These are phyloP conservation scores for Eumaeus atala DNA, from an alignment of 1,140 invertebrate species.

Conservation along the genomic window DNA sequence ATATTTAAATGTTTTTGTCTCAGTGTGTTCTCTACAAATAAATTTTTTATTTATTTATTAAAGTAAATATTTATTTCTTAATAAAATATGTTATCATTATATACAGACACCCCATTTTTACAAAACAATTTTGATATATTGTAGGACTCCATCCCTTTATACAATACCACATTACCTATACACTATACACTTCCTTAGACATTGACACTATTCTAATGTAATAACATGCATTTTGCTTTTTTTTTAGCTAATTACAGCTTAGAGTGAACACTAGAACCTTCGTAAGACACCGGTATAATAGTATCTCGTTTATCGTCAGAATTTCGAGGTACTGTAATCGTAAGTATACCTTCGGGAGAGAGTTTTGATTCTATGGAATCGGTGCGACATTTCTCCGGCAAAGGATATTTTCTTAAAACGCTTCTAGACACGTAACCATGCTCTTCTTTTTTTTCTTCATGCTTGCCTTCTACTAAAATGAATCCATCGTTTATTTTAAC, in stretches of 20 bases:
- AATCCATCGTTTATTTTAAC: constrained; percentile 87
- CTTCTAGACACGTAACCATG: constrained; percentile 83
- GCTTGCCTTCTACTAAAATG: constrained; percentile 87
- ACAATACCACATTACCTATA: no score
- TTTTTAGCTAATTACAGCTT: constrained; percentile 35
- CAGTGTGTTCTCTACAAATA: no score
- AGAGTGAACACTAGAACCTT: constrained; percentile 32
- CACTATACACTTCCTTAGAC: no score
- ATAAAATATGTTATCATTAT: no score
- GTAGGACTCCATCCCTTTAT: no score
- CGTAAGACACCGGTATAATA: constrained; percentile 45
- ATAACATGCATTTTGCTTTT: no score
- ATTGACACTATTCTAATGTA: no score
- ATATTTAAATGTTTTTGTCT: no score
- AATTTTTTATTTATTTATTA: no score
- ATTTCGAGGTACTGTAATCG: constrained; percentile 36
- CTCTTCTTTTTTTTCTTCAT: constrained; percentile 86
- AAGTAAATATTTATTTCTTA: no score
- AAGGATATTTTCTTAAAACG: constrained; percentile 77
- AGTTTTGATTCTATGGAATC: constrained; percentile 42
- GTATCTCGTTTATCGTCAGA: constrained; percentile 34
- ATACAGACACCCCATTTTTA: no score
- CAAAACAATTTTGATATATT: no score
- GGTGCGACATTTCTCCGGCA: constrained; percentile 37
- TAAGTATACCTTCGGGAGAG: constrained; percentile 39